Evolutionary conservation across 2,888 invertebrate species (phyloP).

Genomic region (Gortyna flavago): DNA sequence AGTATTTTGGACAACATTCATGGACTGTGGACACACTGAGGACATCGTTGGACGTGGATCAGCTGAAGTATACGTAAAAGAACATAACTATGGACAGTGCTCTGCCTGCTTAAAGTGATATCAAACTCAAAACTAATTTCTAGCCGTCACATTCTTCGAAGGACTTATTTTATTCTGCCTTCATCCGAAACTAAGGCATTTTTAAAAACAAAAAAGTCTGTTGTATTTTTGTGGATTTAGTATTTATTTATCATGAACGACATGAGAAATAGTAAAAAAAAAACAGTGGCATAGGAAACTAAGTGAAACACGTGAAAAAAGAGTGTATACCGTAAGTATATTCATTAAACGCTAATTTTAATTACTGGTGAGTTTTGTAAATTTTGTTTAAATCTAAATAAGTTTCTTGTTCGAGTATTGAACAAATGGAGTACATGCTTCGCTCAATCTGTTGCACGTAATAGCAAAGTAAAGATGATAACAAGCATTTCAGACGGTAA

Average conservation of each 20-base stretch:
- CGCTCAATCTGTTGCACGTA: not conserved
- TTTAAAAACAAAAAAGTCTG: not conserved
- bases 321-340: slow-evolving; percentile 41
- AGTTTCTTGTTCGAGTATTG: slow-evolving; percentile 10
- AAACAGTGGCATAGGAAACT: not conserved
- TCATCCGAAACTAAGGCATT: not conserved
- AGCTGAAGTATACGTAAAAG: slow-evolving; percentile 12
- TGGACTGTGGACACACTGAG: slow-evolving; percentile 16
- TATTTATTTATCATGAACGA: slow-evolving; percentile 1
- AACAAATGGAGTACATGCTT: slow-evolving; percentile 14
- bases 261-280: not conserved
- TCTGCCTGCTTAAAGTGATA: slow-evolving; percentile 17
- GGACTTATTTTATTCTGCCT: not conserved
- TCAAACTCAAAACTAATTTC: not conserved
- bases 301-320: slow-evolving; percentile 4
- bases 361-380: slow-evolving; percentile 20
- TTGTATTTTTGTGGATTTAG: slow-evolving; percentile 11
- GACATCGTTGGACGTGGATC: slow-evolving; percentile 48
- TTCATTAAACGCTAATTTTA: not conserved
- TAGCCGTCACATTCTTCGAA: not conserved
- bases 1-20: slow-evolving; percentile 26
- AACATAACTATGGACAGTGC: slow-evolving; percentile 5
- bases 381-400: slow-evolving; percentile 2
- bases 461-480: not conserved
- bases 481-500: not conserved